These are phyloP conservation scores for Muscidifurax raptorellus DNA, from an alignment of 1,140 invertebrate species.

Conservation along the genomic window DNA sequence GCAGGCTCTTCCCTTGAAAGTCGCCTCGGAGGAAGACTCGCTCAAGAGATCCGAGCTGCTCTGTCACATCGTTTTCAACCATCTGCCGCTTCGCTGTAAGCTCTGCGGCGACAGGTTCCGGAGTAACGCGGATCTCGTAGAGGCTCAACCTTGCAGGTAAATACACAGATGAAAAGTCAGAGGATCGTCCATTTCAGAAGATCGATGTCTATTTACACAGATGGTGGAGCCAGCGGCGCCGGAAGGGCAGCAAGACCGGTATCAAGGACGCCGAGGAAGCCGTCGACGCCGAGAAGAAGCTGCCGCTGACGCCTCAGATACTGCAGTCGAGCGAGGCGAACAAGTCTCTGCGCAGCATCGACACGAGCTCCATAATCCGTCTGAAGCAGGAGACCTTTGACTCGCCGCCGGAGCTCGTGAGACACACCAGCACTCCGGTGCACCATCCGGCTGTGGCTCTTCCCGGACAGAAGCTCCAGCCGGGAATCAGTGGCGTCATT, in stretches of 20 bases:
- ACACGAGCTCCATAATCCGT: conserved; percentile 6
- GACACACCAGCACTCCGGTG: conserved; percentile 58
- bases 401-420: conserved; percentile 49
- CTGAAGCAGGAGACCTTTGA: conserved; percentile 28
- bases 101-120: conserved; percentile 57
- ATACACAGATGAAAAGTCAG: background rate
- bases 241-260: background rate
- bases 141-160: conserved; percentile 34
- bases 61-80: conserved; percentile 57
- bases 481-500: background rate
- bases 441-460: conserved; percentile 1
- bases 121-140: conserved; percentile 51
- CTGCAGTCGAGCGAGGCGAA: background rate
- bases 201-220: background rate
- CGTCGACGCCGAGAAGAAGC: conserved; percentile 1
- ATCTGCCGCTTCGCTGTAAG: conserved; percentile 62
- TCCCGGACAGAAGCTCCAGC: background rate
- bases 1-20: background rate
- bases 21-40: background rate
- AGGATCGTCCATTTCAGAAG: no score
- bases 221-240: conserved; percentile 22
- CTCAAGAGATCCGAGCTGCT: conserved; percentile 51
- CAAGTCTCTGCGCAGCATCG: conserved; percentile 13
- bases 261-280: background rate
- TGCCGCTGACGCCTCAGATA: background rate